A percentile compares a stretch with the other conserved stretches of the same genome.
phyloP scores from a whole-genome alignment of 2,888 invertebrate species.

The Stenodema calcarata region DNA sequence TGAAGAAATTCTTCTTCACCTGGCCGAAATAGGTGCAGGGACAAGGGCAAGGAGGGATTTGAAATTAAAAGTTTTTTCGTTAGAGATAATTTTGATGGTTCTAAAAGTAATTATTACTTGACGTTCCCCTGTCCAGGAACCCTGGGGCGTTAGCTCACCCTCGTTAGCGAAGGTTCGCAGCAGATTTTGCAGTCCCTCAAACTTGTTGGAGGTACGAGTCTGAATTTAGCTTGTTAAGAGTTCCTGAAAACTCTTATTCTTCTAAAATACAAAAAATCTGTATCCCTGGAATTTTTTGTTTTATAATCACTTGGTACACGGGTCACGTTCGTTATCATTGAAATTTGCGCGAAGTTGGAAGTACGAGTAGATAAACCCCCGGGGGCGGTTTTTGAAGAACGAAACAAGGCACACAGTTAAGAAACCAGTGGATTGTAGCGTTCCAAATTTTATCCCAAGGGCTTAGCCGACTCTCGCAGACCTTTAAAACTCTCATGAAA shows the following conservation, averaged over 20 bases:
- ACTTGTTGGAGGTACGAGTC: neutral
- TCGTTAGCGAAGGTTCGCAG: neutral
- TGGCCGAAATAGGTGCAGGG: neutral
- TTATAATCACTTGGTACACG: neutral
- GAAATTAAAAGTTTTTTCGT: constrained; percentile 36
- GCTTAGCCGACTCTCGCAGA: neutral
- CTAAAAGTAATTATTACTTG: constrained; percentile 36
- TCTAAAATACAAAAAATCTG: neutral
- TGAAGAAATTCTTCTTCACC: neutral
- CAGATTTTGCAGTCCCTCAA: neutral
- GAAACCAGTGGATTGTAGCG: neutral
- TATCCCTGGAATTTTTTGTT: neutral
- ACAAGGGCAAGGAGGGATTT: neutral
- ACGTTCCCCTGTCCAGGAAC: neutral
- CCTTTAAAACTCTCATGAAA: neutral
- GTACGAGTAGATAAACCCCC: neutral
- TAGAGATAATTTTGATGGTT: constrained; percentile 29
- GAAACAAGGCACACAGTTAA: neutral
- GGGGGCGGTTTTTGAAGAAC: neutral
- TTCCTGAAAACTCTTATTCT: neutral
- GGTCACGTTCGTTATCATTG: neutral
- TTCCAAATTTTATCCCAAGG: neutral
- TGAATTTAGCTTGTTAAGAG: constrained; percentile 9
- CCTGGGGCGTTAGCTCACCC: neutral
- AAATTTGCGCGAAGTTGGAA: neutral